Evolutionary conservation across 1,140 invertebrate genomes (phyloP).

Genomic region (Atta texana): DNA sequence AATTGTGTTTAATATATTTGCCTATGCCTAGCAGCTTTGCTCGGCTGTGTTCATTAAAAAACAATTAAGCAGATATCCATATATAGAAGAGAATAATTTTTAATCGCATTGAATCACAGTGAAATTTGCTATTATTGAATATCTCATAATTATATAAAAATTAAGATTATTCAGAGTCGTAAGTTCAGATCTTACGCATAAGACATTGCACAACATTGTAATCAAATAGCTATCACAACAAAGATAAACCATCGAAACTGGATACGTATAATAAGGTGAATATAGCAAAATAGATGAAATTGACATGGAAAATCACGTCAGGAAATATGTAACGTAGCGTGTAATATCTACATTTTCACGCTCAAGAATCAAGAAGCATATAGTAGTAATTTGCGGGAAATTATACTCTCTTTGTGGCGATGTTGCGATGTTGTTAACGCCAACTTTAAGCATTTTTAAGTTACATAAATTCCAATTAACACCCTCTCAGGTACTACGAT

Average conservation of each 20-base stretch:
- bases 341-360: constrained; percentile 47
- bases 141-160: not conserved
- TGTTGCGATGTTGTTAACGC: constrained; percentile 33
- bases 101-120: not conserved
- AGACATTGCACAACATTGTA: not conserved
- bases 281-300: not conserved
- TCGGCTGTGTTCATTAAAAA: constrained; percentile 36
- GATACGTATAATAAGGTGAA: not conserved
- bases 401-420: constrained; percentile 8
- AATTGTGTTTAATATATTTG: constrained; percentile 1
- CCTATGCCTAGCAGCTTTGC: not conserved
- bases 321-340: constrained; percentile 5
- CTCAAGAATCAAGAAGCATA: constrained; percentile 7
- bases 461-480: constrained; percentile 53
- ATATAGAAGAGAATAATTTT: not conserved
- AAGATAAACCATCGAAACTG: not conserved
- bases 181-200: constrained; percentile 13
- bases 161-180: not conserved
- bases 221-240: constrained; percentile 1
- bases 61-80: not conserved
- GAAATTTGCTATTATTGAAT: not conserved
- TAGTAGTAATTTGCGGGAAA: constrained; percentile 34
- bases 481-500: not conserved
- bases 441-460: constrained; percentile 23
- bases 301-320: constrained; percentile 5